These are phyloP conservation scores for Tetragonula clypearis DNA, from an alignment of 1,140 invertebrate genomes.

Conservation along the genomic window DNA sequence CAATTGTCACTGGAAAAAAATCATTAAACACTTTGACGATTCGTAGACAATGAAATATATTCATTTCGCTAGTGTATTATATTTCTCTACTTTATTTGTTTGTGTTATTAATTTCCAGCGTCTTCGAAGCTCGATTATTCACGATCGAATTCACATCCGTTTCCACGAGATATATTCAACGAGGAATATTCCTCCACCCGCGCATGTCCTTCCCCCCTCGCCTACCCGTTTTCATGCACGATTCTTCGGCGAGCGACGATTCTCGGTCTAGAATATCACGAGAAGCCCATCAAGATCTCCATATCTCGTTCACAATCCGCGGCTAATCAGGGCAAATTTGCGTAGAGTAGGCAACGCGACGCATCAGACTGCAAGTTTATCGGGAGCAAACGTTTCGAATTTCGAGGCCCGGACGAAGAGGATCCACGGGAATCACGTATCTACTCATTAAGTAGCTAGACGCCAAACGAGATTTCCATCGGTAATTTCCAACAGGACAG, in stretches of 20 bases:
- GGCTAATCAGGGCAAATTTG: slow-evolving; percentile 16
- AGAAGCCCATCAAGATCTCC: background rate
- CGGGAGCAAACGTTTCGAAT: slow-evolving; percentile 56
- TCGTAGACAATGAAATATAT: too few species aligned
- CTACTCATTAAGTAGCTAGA: slow-evolving; percentile 78
- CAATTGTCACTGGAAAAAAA: background rate
- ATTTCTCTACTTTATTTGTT: too few species aligned
- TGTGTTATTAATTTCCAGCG: too few species aligned
- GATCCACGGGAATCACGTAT: slow-evolving; percentile 65
- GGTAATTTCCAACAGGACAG: slow-evolving; percentile 72
- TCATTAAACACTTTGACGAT: background rate
- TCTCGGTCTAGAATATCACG: too few species aligned
- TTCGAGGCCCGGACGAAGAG: slow-evolving; percentile 42
- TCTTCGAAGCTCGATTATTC: too few species aligned
- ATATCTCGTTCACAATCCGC: background rate
- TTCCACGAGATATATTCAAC: too few species aligned
- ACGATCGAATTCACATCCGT: too few species aligned
- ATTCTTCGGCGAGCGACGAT: background rate
- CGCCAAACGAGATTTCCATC: slow-evolving; percentile 77
- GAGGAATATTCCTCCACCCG: too few species aligned
- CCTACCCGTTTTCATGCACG: background rate
- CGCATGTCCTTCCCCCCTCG: too few species aligned
- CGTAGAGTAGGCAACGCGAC: background rate
- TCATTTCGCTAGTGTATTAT: too few species aligned
- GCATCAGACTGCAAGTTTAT: slow-evolving; percentile 1